These are phyloP conservation scores for Peucedramus taeniatus DNA, from an alignment of 2,113 vertebrate genomes.

Conservation along the genomic window DNA sequence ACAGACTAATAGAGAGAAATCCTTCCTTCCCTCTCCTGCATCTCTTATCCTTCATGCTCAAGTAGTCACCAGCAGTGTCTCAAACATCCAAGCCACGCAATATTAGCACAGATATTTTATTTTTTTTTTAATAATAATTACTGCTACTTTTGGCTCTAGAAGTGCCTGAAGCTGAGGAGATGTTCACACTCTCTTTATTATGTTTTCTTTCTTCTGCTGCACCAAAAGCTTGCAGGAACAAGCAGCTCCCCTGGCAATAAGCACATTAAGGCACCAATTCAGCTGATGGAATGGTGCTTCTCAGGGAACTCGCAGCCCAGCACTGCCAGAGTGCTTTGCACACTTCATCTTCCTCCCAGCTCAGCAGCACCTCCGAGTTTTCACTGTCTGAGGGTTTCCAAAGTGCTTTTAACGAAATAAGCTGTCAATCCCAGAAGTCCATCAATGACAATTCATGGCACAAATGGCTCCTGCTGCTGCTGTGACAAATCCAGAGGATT, in stretches of 20 bases:
- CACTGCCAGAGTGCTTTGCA: not conserved
- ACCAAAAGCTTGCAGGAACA: not conserved
- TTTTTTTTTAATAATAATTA: not conserved
- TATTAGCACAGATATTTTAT: not conserved
- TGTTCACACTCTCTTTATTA: not conserved
- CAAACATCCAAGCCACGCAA: not conserved
- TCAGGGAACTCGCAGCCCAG: not conserved
- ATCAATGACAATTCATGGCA: not conserved
- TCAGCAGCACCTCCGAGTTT: not conserved
- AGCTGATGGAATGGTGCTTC: constrained; percentile 25
- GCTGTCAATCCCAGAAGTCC: not conserved
- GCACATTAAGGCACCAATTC: not conserved
- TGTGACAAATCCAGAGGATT: not conserved
- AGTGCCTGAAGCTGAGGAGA: not conserved
- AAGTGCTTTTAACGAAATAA: constrained; percentile 26
- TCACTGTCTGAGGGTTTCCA: not conserved
- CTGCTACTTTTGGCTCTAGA: not conserved
- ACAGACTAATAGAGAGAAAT: not conserved
- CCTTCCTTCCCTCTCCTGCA: not conserved
- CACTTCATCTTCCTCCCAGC: not conserved
- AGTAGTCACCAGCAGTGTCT: not conserved
- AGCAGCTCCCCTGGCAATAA: constrained; percentile 28
- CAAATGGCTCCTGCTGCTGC: not conserved
- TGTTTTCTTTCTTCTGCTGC: not conserved
- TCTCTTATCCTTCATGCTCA: constrained; percentile 55